Percentiles rank a stretch among this genome's conserved stretches.
Evolutionary conservation across 2,888 invertebrate species (phyloP).

Genomic region (Strigamia maritima): DNA sequence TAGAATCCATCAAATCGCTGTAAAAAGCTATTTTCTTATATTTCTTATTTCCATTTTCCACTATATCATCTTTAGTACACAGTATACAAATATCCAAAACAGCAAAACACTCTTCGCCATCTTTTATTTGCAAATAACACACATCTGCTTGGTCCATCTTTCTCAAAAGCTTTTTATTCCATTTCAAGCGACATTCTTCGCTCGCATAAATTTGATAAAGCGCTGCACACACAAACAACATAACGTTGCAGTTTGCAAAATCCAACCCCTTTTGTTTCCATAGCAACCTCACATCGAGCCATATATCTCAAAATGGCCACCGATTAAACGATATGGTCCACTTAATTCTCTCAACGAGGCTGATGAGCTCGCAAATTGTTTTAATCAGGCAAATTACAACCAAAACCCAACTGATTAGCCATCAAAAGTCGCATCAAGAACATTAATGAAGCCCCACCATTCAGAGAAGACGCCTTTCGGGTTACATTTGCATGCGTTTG

Average conservation of each 20-base stretch:
- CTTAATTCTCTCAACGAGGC: not conserved
- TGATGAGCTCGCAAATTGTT: conserved; percentile 23
- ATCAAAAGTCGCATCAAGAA: not conserved
- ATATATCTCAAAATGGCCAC: not conserved
- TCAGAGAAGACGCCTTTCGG: not conserved
- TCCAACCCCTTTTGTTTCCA: not conserved
- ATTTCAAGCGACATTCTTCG: not conserved
- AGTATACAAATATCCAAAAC: too few species aligned
- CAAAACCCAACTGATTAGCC: conserved; percentile 12
- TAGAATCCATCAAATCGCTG: too few species aligned
- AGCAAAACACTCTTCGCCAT: not conserved
- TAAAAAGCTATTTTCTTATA: too few species aligned
- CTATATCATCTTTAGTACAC: too few species aligned
- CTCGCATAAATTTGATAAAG: not conserved
- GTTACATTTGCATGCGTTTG: conserved; percentile 5
- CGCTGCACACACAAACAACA: not conserved
- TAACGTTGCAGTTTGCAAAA: not conserved
- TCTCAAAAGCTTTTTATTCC: not conserved
- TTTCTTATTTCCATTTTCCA: too few species aligned
- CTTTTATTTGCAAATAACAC: too few species aligned
- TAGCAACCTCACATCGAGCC: not conserved
- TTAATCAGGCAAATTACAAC: conserved; percentile 19
- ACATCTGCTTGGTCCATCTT: too few species aligned
- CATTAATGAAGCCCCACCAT: not conserved
- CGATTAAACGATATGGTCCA: conserved; percentile 20